Conservation (phyloP, 64 coral and sea anemone species). For the Dendrophyllia cribrosa region DNA sequence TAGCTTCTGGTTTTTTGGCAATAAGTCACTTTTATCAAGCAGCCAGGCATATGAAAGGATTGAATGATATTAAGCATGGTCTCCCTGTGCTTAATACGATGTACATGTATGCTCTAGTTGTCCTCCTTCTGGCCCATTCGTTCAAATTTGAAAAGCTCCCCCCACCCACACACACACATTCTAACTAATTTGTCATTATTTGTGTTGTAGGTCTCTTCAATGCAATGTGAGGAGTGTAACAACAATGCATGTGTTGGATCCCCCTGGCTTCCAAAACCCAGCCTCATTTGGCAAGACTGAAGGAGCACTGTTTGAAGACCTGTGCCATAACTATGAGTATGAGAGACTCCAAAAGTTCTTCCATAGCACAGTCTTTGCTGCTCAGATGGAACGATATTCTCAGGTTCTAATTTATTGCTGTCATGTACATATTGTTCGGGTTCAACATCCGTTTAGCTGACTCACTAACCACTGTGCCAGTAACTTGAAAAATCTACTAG, state of each 20-base stretch:
- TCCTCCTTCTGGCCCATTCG: too few relatives aligned
- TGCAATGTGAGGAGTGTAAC: slow-evolving; percentile 79
- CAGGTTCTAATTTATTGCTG: slow-evolving; percentile 38
- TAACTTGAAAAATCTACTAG: too few relatives aligned
- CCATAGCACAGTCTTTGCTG: slow-evolving; percentile 87
- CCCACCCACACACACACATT: not conserved
- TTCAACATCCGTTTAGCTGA: too few relatives aligned
- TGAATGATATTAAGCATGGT: too few relatives aligned
- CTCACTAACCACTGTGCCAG: too few relatives aligned
- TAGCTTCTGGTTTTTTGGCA: too few relatives aligned
- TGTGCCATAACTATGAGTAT: slow-evolving; percentile 96
- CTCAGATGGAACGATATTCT: slow-evolving; percentile 92
- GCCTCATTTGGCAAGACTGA: slow-evolving; percentile 55
- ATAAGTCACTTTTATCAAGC: too few relatives aligned
- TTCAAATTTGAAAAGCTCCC: too few relatives aligned
- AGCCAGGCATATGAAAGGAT: too few relatives aligned
- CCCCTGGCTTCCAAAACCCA: slow-evolving; percentile 95
- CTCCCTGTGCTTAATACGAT: too few relatives aligned
- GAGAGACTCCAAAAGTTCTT: slow-evolving; percentile 98
- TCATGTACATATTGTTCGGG: too few relatives aligned
- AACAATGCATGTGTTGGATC: slow-evolving; percentile 90
- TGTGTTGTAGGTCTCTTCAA: slow-evolving; percentile 77
- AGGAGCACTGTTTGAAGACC: slow-evolving; percentile 89
- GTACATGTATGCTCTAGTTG: too few relatives aligned
- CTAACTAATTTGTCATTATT: not conserved